Base-by-base conservation (phyloP, 2,888 invertebrate genomes). In the Drepana falcataria region DNA sequence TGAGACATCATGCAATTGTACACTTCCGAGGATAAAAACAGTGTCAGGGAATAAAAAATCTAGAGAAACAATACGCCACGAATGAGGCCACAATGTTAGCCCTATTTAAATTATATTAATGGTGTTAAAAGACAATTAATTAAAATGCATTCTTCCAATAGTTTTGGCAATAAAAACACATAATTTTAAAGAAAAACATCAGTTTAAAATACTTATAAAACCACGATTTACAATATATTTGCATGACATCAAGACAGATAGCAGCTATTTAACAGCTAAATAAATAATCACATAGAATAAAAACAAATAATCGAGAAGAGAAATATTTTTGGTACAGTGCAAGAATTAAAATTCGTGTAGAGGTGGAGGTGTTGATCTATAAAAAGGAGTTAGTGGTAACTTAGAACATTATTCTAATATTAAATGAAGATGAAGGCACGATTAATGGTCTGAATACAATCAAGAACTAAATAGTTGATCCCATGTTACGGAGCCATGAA, bases 321-420 rank as follows among this genome's bases (percentile, higher is more conserved):
- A 49, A 54, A 54, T 53, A 48, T 47, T 52, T 37, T 51, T 51
- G 51, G 51, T 51, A 48, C 48, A 40, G 40, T 40, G 34, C 41
- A 40, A 40, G 41, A 49, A 5, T 34, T 51, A 49, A 49, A 35
- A 51, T 40, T 51, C 34, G 44, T 44, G 44, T 44, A 4, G 44
- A 6, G 44, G 2, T 44, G 9, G 44, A 44, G 44, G 9, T 44
- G 21, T 21, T 21, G 21, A 21, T 44, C 3, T 44, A 52, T 48
- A 52, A 48, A 60, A 63, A 64, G 64, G 55, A 65, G 66, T 69
- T 70, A 71, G 71, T 74, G 74, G 74, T 74, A 74, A 74, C 74
- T 68, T 59, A 59, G 61, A 55, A 64, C 52, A 40, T 34, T 40
- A 40, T 3, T 6, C 40, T 40, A 40, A 2, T 34, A 40, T 51